A percentile compares a stretch with the other conserved stretches of the same genome.
Conservation (phyloP, 2,888 invertebrate species). For the Philonicus albiceps region DNA sequence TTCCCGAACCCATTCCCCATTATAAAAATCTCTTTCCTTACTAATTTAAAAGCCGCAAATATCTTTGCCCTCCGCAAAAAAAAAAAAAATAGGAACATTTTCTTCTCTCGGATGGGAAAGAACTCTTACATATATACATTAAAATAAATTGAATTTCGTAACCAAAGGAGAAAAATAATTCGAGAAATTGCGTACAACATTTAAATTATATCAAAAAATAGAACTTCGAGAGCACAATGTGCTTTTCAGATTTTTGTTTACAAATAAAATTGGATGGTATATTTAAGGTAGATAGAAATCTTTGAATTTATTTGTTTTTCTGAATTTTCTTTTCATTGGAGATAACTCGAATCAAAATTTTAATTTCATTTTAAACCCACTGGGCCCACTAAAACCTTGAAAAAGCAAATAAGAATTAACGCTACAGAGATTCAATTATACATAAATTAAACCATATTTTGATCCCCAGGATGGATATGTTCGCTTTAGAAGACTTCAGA, state of each 20-base stretch:
- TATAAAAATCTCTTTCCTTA: constrained; percentile 5
- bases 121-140: background rate
- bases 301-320: background rate
- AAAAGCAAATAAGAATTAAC: too few species aligned
- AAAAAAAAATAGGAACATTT: background rate
- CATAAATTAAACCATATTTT: too few species aligned
- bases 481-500: too few species aligned
- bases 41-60: constrained; percentile 1
- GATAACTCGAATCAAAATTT: too few species aligned
- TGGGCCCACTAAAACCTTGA: too few species aligned
- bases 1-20: background rate
- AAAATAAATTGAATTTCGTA: background rate
- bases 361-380: too few species aligned
- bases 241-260: background rate
- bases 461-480: too few species aligned
- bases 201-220: background rate
- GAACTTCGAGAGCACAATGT: background rate
- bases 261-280: background rate
- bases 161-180: background rate
- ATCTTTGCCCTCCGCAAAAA: background rate
- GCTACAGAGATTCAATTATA: too few species aligned
- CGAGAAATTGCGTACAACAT: background rate
- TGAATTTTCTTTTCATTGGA: too few species aligned
- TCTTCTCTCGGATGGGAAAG: background rate
- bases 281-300: background rate